Evolutionary conservation across 23 tunicate species (phyloP), one percentile per base, ranked within the genome.

Genomic region (Styela plicata): DNA sequence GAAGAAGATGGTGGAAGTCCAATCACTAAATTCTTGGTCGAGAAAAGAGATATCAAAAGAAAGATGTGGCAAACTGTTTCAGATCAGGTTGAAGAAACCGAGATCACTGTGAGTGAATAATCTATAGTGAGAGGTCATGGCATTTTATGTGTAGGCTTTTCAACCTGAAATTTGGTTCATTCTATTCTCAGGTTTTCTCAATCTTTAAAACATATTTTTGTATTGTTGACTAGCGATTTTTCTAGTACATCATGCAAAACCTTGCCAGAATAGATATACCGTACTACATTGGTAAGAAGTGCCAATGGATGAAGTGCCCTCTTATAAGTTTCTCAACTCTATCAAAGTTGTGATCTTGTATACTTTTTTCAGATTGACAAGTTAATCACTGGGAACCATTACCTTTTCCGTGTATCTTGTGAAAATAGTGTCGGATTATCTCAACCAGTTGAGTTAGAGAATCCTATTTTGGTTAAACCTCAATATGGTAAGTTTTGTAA

Each of bases 1-100:
- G 80, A 82, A 36, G 81, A 82, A 1, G 85, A 82, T 71, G 85
- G 85, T 34, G 85, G 85, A 69, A 34, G 67, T 0, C 53, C 36
- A 17, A 70, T 82, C 31, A 69, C 79, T 7, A 52, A 82, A 7
- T 82, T 68, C 23, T 26, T 71, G 1, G 78, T 82, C 13, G 78
- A 82, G 23, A 70, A 71, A 35, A 70, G 75, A 70, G 85, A 82
- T 28, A 34, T 82, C 33, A 36, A 70, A 29, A 69, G 85, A 53
- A 52, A 82, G 22, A 76, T 76, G 81, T 76, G 81, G 81, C 81
- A 64, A 32, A 74, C 68, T 44, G 81, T 76, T 7, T 52, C 64
- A 19, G 81, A 76, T 33, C n/a, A 76, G 1, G 31, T 44, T 1
- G 63, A 76, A 44, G 81, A 76, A 5, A 76, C 81, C 0, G 32